These are phyloP conservation scores for Apotomis betuletana DNA, from an alignment of 2,888 invertebrate species.

Conservation along the genomic window DNA sequence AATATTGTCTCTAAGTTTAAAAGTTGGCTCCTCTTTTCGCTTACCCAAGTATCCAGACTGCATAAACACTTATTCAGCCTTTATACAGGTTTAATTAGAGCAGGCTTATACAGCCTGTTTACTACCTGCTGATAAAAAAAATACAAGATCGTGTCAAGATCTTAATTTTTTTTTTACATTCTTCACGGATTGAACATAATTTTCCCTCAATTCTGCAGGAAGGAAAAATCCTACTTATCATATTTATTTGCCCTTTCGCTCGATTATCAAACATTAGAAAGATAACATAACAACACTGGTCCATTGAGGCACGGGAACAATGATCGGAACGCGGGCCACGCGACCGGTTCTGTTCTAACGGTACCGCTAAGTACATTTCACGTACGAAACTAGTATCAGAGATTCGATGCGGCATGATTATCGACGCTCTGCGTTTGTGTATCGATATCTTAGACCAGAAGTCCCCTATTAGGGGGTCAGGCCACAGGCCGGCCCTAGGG, in stretches of 20 bases:
- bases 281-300: constrained; percentile 39
- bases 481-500: too few species aligned
- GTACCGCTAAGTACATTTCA: constrained; percentile 56
- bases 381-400: constrained; percentile 51
- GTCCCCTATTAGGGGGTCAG: too few species aligned
- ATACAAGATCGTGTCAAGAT: too few species aligned
- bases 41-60: too few species aligned
- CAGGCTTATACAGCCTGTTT: too few species aligned
- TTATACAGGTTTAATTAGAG: too few species aligned
- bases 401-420: constrained; percentile 54
- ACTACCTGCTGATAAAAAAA: too few species aligned
- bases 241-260: constrained; percentile 12
- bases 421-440: constrained; percentile 1
- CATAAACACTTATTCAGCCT: too few species aligned
- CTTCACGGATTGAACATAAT: not conserved
- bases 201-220: not conserved
- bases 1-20: too few species aligned
- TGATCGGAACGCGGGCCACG: constrained; percentile 61
- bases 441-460: not conserved
- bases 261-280: constrained; percentile 22
- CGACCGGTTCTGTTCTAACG: constrained; percentile 76
- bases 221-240: not conserved
- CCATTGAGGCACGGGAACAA: constrained; percentile 49
- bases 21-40: too few species aligned
- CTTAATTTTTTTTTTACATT: too few species aligned